phyloP scores from a whole-genome alignment of 2,888 invertebrate genomes.

The Ophion ventricosus region DNA sequence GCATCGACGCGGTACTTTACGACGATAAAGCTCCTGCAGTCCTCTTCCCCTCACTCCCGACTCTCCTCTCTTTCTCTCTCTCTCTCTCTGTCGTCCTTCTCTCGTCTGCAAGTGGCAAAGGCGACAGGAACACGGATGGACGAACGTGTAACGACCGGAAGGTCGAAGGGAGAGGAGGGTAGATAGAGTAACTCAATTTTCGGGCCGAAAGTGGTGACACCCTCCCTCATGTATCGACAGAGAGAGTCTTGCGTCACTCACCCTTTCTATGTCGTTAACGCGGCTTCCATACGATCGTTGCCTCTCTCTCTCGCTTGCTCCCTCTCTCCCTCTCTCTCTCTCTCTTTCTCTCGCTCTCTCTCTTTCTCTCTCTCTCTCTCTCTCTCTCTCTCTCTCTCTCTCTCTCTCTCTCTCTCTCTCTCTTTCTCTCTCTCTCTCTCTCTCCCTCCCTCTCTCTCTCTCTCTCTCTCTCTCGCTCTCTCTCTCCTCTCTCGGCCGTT shows the following conservation, averaged over 20 bases:
- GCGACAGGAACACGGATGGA: slow-evolving; percentile 60
- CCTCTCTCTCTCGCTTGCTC: slow-evolving; percentile 39
- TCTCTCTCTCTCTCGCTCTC: slow-evolving; percentile 43
- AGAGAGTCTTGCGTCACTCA: slow-evolving; percentile 46
- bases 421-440: no score
- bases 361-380: no score
- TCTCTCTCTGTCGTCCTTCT: slow-evolving; percentile 8
- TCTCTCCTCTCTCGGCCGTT: slow-evolving; percentile 24
- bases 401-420: no score
- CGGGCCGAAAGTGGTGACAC: slow-evolving; percentile 71
- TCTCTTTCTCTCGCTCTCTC: slow-evolving; percentile 50
- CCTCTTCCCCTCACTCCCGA: not conserved
- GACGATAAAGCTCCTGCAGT: slow-evolving; percentile 56
- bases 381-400: no score
- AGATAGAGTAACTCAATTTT: slow-evolving; percentile 69
- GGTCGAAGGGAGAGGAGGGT: slow-evolving; percentile 44
- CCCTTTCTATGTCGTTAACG: slow-evolving; percentile 53
- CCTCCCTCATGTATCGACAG: slow-evolving; percentile 58
- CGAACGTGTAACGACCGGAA: slow-evolving; percentile 57
- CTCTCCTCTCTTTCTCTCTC: no score
- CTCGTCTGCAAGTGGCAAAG: slow-evolving; percentile 35
- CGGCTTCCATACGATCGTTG: slow-evolving; percentile 41
- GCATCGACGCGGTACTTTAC: slow-evolving; percentile 63
- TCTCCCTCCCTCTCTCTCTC: no score
- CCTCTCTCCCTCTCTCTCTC: slow-evolving; percentile 35